Evolutionary conservation across 2,888 invertebrate genomes (phyloP).

Genomic region (Lasioglossum leucozonium): DNA sequence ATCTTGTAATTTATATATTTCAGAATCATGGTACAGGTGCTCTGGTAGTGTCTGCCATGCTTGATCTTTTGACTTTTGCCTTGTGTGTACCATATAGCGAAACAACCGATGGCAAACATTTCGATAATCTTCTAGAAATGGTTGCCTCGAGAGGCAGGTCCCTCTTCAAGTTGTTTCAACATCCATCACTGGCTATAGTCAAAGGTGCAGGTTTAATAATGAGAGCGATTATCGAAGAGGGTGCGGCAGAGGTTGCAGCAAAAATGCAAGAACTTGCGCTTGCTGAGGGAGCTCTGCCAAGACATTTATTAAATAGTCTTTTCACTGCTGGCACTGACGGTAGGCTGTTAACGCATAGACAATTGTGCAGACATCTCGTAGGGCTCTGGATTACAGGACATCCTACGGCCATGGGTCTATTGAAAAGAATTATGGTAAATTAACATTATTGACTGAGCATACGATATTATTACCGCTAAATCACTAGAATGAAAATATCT

Average conservation of each 20-base stretch:
- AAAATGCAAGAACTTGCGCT: slow-evolving; percentile 98
- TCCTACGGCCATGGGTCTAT: slow-evolving; percentile 94
- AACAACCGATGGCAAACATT: slow-evolving; percentile 98
- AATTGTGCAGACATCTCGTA: slow-evolving; percentile 96
- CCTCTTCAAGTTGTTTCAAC: slow-evolving; percentile 96
- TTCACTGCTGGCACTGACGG: slow-evolving; percentile 93
- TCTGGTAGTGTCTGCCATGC: slow-evolving; percentile 97
- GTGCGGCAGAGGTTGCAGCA: slow-evolving; percentile 94
- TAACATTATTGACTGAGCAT: slow-evolving; percentile 40
- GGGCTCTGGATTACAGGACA: slow-evolving; percentile 98
- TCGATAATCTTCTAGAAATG: slow-evolving; percentile 96
- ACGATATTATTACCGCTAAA: slow-evolving; percentile 41
- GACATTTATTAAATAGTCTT: slow-evolving; percentile 95
- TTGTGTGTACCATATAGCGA: slow-evolving; percentile 99
- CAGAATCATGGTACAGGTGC: slow-evolving; percentile 97
- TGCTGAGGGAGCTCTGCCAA: slow-evolving; percentile 97
- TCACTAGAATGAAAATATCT: slow-evolving; percentile 38
- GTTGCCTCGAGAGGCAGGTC: slow-evolving; percentile 96
- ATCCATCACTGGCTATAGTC: slow-evolving; percentile 98
- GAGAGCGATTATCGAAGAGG: slow-evolving; percentile 99
- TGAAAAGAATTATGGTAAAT: slow-evolving; percentile 93
- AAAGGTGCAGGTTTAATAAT: slow-evolving; percentile 99
- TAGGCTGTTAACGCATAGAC: slow-evolving; percentile 92
- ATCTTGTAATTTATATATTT: slow-evolving; percentile 37
- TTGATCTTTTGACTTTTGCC: slow-evolving; percentile 98